These are phyloP conservation scores for Cephus cinctus DNA, from an alignment of 1,140 invertebrate genomes.

Conservation along the genomic window DNA sequence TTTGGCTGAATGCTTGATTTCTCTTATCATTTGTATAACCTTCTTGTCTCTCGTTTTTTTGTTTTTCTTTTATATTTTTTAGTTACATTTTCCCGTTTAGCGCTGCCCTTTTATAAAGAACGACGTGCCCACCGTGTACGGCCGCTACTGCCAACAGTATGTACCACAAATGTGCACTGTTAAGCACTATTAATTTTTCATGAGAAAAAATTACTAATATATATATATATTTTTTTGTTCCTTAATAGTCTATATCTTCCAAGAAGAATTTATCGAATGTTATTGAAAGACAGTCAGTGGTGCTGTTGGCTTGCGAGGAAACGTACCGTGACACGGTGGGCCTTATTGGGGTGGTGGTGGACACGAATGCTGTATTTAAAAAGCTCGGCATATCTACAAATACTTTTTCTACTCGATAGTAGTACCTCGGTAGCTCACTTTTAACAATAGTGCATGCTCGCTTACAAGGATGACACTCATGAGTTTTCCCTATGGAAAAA, in stretches of 20 bases:
- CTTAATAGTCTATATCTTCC: too few species aligned
- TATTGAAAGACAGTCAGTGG: too few species aligned
- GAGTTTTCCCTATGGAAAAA: not conserved
- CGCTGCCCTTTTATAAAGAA: too few species aligned
- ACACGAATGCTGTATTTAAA: constrained; percentile 57
- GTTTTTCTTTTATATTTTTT: constrained; percentile 25
- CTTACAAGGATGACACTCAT: not conserved
- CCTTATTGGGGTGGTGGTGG: too few species aligned
- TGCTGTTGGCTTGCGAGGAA: not conserved
- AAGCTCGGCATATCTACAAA: constrained; percentile 54
- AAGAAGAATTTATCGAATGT: too few species aligned
- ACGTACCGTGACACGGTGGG: not conserved
- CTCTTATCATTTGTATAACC: constrained; percentile 19
- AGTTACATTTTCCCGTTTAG: constrained; percentile 33
- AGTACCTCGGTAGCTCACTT: constrained; percentile 55
- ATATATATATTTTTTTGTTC: too few species aligned
- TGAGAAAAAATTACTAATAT: too few species aligned
- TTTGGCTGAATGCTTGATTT: constrained; percentile 56
- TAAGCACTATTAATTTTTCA: too few species aligned
- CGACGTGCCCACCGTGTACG: constrained; percentile 31
- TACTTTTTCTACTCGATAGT: constrained; percentile 51
- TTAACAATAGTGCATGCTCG: constrained; percentile 57
- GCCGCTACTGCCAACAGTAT: too few species aligned
- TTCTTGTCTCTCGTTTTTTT: constrained; percentile 27
- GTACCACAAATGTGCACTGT: too few species aligned